Base-by-base conservation (phyloP, 2,888 invertebrate species). In the Clivina fossor region DNA sequence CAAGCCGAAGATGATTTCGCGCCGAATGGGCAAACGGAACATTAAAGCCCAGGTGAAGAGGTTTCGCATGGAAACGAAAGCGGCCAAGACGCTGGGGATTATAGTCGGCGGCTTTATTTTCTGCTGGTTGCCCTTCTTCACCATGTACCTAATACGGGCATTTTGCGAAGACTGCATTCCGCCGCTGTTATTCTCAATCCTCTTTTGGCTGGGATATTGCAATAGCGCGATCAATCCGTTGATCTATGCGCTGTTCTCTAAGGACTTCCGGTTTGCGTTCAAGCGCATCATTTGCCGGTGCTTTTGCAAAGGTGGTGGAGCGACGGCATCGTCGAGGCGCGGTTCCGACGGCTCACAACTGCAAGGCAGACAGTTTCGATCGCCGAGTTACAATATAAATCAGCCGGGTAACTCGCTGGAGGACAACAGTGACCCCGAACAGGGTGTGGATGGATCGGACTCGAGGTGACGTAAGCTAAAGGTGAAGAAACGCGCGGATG, bases 61-160 rank as follows among this genome's bases (percentile, higher is more conserved):
- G 41, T 93, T 93, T 72, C 83, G 90, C 3, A 93, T 93, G 88
- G 96, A 97, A 73, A 95, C 95, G 0, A 96, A 96, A 76, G 96
- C 96, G 0, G 95, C 96, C 1, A 96, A 96, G 74, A 96, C 96
- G 0, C 78, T 97, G 48, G 96, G 93, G 58, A 95, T 98, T 62
- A 97, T 98, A 61, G 96, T 98, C 2, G 97, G 97, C 1, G 91
- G 94, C 38, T 98, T 98, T 76, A 93, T 96, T 53, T 83, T 90
- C 68, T 98, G 97, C 74, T 98, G 97, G 97, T 80, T 94, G 54
- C 96, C 96, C 0, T 97, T 97, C 78, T 95, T 97, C 78, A 93
- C 93, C 38, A 90, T 94, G 77, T 96, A 96, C 73, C 81, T 95
- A 41, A 83, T 94, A 51, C 81, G 92, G 8, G 94, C 93, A 0